Percentiles rank a stretch among this genome's conserved stretches.
phyloP scores from a whole-genome alignment of 2,888 invertebrate species.

The Drosophila anceps region DNA sequence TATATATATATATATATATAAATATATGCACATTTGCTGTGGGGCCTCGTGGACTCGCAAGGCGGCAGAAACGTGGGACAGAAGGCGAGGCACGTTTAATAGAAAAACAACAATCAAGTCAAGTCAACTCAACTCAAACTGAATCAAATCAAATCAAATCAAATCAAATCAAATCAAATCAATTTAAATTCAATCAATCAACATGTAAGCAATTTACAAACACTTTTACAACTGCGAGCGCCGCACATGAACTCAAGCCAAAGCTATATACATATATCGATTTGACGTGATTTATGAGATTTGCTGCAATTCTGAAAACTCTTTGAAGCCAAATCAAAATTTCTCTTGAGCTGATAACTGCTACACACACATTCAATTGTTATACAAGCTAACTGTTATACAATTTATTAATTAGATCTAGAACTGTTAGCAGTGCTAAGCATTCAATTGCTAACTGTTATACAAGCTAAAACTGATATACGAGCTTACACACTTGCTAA shows the following conservation, averaged over 20 bases:
- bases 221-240: slow-evolving; percentile 22
- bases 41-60: slow-evolving; percentile 1
- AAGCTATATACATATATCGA: slow-evolving; percentile 12
- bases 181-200: slow-evolving; percentile 39
- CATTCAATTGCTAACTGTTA: no score
- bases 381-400: background rate
- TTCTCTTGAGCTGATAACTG: background rate
- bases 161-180: slow-evolving; percentile 41
- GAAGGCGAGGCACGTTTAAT: slow-evolving; percentile 5
- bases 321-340: background rate
- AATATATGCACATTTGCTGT: background rate
- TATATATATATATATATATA: background rate
- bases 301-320: background rate
- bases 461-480: no score
- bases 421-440: no score
- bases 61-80: slow-evolving; percentile 1
- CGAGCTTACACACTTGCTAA: no score
- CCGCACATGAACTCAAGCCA: slow-evolving; percentile 15
- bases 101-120: slow-evolving; percentile 39
- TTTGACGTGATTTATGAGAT: background rate
- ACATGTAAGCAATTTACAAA: slow-evolving; percentile 25
- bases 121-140: slow-evolving; percentile 37
- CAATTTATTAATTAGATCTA: background rate
- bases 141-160: slow-evolving; percentile 27
- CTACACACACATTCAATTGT: background rate